Percentiles rank a stretch among this genome's conserved stretches.
Conservation (phyloP, 2,113 vertebrate genomes). For the Ceratotherium simum region DNA sequence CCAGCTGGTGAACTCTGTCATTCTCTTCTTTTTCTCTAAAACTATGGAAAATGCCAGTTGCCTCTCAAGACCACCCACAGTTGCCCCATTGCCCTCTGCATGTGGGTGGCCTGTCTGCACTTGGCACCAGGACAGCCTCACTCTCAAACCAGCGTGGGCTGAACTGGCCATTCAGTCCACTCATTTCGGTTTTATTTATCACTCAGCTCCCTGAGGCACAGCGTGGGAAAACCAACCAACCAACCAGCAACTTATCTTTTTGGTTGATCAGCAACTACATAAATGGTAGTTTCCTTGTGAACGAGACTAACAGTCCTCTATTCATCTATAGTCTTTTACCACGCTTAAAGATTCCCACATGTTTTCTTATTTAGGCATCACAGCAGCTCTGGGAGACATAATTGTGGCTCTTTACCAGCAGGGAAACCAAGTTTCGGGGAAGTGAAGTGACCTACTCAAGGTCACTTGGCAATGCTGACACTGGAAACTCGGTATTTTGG, state of each 20-base stretch:
- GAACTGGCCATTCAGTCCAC: neutral
- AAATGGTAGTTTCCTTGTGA: neutral
- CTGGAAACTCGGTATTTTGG: neutral
- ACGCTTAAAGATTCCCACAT: neutral
- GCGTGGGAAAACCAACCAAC: neutral
- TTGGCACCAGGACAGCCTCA: neutral
- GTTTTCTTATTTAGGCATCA: neutral
- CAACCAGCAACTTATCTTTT: neutral
- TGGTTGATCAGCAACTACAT: neutral
- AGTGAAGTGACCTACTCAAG: neutral
- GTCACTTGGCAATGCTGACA: neutral
- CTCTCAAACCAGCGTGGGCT: neutral
- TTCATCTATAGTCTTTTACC: neutral
- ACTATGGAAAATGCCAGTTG: neutral
- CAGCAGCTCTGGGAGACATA: neutral
- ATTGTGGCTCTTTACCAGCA: neutral
- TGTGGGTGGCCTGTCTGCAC: neutral
- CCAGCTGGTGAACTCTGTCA: neutral
- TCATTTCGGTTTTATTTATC: neutral
- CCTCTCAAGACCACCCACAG: constrained; percentile 35
- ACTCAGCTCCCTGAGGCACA: neutral
- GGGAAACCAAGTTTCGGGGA: neutral
- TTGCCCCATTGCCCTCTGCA: neutral
- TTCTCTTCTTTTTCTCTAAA: neutral
- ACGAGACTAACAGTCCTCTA: neutral